A percentile compares a stretch with the other conserved stretches of the same genome.
These are phyloP conservation scores for Zingel zingel DNA, from an alignment of 2,113 vertebrate species.

Conservation along the genomic window DNA sequence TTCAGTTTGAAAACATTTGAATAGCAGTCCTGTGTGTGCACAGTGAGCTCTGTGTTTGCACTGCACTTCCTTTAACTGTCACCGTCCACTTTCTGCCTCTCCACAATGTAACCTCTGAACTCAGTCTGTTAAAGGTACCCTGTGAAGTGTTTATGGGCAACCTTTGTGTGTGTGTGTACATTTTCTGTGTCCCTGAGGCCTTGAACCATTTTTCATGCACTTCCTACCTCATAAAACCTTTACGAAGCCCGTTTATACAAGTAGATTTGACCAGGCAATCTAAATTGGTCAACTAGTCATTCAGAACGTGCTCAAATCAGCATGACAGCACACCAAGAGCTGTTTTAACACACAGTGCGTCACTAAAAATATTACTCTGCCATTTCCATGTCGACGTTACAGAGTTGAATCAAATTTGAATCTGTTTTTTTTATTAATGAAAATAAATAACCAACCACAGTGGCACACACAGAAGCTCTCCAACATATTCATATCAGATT, in stretches of 20 bases:
- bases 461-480: too few species aligned
- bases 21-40: background rate
- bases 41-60: conserved; percentile 21
- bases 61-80: background rate
- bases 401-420: too few species aligned
- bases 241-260: background rate
- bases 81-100: background rate
- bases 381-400: too few species aligned
- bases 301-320: too few species aligned
- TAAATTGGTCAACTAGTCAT: too few species aligned
- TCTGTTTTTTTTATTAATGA: too few species aligned
- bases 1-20: background rate
- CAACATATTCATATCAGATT: too few species aligned
- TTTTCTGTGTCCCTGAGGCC: background rate
- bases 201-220: background rate
- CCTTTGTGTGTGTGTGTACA: background rate
- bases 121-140: background rate
- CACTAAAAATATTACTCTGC: too few species aligned
- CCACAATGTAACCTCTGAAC: background rate
- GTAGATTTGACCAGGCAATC: too few species aligned
- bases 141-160: background rate
- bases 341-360: too few species aligned
- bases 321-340: too few species aligned
- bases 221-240: background rate
- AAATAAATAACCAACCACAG: too few species aligned